Evolutionary conservation across 2,113 vertebrate species (phyloP).

Genomic region (Cinclus mexicanus): DNA sequence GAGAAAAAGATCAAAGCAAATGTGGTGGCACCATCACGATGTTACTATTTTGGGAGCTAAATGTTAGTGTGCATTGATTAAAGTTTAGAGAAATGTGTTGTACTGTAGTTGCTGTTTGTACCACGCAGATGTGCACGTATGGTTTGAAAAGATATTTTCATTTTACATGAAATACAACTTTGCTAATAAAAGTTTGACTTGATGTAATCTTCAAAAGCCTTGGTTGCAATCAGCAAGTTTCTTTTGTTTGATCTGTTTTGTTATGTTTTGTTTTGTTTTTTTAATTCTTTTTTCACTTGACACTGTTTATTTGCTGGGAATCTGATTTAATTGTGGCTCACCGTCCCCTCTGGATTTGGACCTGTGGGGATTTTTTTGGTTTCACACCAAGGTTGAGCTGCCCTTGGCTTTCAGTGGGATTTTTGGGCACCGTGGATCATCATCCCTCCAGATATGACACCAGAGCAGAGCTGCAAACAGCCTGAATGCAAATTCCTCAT

Average conservation of each 20-base stretch:
- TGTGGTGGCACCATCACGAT: slow-evolving; percentile 10
- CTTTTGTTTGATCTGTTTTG: not conserved
- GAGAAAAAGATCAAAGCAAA: slow-evolving; percentile 42
- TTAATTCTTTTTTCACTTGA: not conserved
- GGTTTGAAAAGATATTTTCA: slow-evolving; percentile 72
- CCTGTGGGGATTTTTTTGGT: not conserved
- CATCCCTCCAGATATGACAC: not conserved
- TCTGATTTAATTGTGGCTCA: not conserved
- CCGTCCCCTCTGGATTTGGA: not conserved
- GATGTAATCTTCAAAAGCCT: slow-evolving; percentile 58
- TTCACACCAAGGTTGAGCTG: not conserved
- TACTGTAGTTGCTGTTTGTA: slow-evolving; percentile 76
- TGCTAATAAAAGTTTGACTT: slow-evolving; percentile 81
- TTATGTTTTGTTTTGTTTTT: not conserved
- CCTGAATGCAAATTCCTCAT: not conserved
- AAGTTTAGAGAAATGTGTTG: slow-evolving; percentile 69
- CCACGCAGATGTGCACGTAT: slow-evolving; percentile 68
- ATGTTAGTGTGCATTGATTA: slow-evolving; percentile 61
- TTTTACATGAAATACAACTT: slow-evolving; percentile 75
- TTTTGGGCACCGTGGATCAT: rapidly evolving
- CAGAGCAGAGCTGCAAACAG: not conserved
- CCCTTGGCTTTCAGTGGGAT: not conserved
- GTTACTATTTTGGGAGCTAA: slow-evolving; percentile 59
- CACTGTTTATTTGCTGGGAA: not conserved
- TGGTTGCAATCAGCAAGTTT: not conserved